phyloP scores from a whole-genome alignment of 2,113 vertebrate genomes.

The Sinocyclocheilus rhinocerous region DNA sequence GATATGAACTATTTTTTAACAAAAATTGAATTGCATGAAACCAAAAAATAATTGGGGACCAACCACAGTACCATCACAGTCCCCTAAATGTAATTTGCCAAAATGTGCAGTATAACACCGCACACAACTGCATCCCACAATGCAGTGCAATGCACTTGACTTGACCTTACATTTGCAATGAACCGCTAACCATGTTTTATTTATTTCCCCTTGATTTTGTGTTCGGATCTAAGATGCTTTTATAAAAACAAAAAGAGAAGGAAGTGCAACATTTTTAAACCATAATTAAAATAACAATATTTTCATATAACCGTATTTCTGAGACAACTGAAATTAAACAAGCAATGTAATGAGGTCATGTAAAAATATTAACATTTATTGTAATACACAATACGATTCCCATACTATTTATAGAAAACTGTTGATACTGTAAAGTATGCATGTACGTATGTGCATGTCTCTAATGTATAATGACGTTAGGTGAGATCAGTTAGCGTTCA shows the following conservation, averaged over 20 bases:
- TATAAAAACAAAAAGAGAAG: neutral
- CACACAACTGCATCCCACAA: no score
- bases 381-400: no score
- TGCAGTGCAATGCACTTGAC: no score
- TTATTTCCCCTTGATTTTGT: neutral
- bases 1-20: no score
- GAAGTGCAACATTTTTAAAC: neutral
- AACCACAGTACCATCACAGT: no score
- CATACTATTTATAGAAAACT: neutral
- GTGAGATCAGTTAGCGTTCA: neutral
- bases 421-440: neutral
- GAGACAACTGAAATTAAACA: neutral
- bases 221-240: neutral
- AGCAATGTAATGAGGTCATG: neutral
- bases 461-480: neutral
- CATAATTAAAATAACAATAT: neutral
- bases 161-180: neutral
- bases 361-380: neutral
- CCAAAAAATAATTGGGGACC: neutral
- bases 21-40: neutral
- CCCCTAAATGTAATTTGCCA: no score
- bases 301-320: neutral
- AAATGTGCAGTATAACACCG: neutral
- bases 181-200: neutral
- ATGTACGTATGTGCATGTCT: neutral